Evolutionary conservation across 92 coral and sea anemone species (phyloP).

Genomic region (Meandrina meandrites): DNA sequence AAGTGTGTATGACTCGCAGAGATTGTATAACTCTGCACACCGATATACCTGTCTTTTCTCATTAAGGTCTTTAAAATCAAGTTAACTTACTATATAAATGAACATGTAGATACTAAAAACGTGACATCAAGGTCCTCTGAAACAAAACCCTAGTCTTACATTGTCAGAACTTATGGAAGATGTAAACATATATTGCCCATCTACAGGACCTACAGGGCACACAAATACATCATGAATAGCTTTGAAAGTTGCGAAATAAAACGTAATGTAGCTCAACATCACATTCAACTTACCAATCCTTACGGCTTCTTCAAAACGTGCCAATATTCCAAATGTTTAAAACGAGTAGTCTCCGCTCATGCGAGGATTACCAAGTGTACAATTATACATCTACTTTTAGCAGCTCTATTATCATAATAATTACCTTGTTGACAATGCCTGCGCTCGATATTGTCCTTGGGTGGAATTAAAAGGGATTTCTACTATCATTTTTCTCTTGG

Average conservation of each 20-base stretch:
- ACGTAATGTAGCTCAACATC: background rate
- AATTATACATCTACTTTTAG: conserved; percentile 28
- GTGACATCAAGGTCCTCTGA: background rate
- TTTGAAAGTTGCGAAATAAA: background rate
- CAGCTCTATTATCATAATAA: conserved; percentile 36
- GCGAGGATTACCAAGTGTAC: conserved; percentile 8
- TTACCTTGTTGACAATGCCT: conserved; percentile 35
- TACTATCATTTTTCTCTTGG: conserved; percentile 13
- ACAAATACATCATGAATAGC: background rate
- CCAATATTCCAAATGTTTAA: background rate
- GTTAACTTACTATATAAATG: background rate
- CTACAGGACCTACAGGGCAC: background rate
- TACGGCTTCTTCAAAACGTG: background rate
- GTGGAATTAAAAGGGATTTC: conserved; percentile 8
- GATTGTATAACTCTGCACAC: background rate
- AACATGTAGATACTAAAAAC: background rate
- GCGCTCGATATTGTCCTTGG: conserved; percentile 15
- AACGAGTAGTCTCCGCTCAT: background rate
- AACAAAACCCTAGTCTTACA: background rate
- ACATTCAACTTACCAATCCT: background rate
- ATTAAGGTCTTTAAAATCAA: background rate
- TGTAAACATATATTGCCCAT: background rate
- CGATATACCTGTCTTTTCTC: background rate
- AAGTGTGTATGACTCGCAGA: background rate
- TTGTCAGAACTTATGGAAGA: background rate